phyloP scores from a whole-genome alignment of 2,888 invertebrate genomes.

The Tetranychus truncatus region DNA sequence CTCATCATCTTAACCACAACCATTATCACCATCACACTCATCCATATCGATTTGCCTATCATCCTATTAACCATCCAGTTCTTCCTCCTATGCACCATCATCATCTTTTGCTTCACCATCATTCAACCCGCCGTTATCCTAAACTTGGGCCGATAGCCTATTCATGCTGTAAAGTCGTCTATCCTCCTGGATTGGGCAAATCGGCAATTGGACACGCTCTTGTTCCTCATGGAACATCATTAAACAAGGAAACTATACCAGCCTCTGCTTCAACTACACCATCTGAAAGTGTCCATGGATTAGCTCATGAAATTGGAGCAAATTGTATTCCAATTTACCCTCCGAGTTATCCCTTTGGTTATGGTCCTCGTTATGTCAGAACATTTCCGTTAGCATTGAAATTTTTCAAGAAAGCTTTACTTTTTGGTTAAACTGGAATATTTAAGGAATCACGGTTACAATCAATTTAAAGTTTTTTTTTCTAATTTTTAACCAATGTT shows the following conservation, averaged over 20 bases:
- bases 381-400: background rate
- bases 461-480: background rate
- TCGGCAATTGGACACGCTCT: background rate
- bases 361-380: background rate
- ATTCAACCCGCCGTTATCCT: background rate
- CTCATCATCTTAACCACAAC: background rate
- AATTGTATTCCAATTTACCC: background rate
- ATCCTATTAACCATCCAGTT: background rate
- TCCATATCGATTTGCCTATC: background rate
- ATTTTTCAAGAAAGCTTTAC: background rate
- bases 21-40: background rate
- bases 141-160: background rate
- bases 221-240: background rate
- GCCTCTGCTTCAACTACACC: background rate
- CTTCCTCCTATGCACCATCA: background rate
- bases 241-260: background rate
- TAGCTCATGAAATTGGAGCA: background rate
- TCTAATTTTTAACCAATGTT: background rate
- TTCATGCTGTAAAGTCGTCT: background rate
- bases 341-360: background rate
- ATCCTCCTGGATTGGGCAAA: background rate
- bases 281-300: background rate
- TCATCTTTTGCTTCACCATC: background rate
- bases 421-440: background rate
- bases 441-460: background rate